Evolutionary conservation across 2,888 invertebrate genomes (phyloP), one percentile per base, ranked within the genome.

Genomic region (Zygaena filipendulae): DNA sequence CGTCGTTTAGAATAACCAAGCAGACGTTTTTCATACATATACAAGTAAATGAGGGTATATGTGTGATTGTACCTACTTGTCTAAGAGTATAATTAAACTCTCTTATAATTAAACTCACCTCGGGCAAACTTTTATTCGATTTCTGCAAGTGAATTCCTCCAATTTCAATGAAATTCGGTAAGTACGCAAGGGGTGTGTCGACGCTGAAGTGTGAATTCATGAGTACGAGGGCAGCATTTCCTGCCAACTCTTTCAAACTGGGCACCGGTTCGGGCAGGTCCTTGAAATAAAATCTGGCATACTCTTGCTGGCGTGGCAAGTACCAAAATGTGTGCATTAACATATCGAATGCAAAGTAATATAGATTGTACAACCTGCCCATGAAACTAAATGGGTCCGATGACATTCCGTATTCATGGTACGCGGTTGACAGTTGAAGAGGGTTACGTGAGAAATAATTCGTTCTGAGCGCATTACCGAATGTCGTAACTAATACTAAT

Each of bases 81-180:
- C n/a, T n/a, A n/a, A n/a, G n/a, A n/a, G n/a, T n/a, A n/a, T n/a
- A n/a, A n/a, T n/a, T n/a, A n/a, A n/a, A n/a, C n/a, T n/a, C n/a
- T n/a, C n/a, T n/a, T n/a, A n/a, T n/a, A n/a, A n/a, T n/a, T n/a
- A n/a, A 7, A 16, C 16, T 16, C 7, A 16, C 16, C 7, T 16
- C 16, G 4, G 16, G 16, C 7, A 16, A 16, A 16, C 5, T 16
- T 16, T 16, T 16, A 16, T 16, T 16, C 4, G 5, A 5, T 4
- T 4, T 7, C 16, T 16, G 4, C 7, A 16, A 5, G 16, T 16
- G 16, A 4, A 16, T 5, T 16, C 75, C 72, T 5, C 67, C 72
- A 22, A 77, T 58, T 42, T 69, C 62, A 3, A 69, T 49, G 39
- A 70, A 54, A 29, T 61, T 66, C 1, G 71, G 72, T 3, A 63